phyloP scores from a whole-genome alignment of 2,113 vertebrate genomes.

The Centropus bengalensis region DNA sequence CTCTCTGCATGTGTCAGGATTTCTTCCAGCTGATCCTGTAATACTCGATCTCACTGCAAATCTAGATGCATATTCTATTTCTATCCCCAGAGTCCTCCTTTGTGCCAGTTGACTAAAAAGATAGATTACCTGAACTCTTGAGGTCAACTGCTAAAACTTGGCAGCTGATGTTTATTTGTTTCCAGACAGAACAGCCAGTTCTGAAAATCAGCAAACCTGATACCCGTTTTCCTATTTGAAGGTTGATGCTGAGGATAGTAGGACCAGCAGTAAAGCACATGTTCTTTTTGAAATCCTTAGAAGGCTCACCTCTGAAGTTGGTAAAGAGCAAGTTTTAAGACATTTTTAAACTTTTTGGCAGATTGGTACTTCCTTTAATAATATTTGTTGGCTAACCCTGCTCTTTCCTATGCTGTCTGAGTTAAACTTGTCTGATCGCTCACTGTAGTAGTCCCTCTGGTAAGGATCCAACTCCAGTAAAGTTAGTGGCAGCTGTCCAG shows the following conservation, averaged over 20 bases:
- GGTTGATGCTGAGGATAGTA: neutral
- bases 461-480: neutral
- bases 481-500: constrained; percentile 13
- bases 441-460: neutral
- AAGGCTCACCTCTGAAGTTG: neutral
- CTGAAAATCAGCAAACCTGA: neutral
- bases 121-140: neutral
- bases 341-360: neutral
- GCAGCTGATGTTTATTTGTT: neutral
- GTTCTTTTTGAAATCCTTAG: neutral
- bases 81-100: neutral
- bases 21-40: neutral
- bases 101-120: neutral
- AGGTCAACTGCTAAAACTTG: neutral
- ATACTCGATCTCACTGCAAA: neutral
- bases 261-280: neutral
- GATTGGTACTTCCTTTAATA: neutral
- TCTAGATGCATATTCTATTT: neutral
- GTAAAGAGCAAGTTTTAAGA: neutral
- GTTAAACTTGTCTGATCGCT: neutral
- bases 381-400: neutral
- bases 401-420: neutral
- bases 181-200: neutral
- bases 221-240: neutral
- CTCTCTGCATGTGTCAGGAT: neutral